Evolutionary conservation across 2,113 vertebrate genomes (phyloP), one percentile per base, ranked within the genome.

Genomic region (Gulo gulo): DNA sequence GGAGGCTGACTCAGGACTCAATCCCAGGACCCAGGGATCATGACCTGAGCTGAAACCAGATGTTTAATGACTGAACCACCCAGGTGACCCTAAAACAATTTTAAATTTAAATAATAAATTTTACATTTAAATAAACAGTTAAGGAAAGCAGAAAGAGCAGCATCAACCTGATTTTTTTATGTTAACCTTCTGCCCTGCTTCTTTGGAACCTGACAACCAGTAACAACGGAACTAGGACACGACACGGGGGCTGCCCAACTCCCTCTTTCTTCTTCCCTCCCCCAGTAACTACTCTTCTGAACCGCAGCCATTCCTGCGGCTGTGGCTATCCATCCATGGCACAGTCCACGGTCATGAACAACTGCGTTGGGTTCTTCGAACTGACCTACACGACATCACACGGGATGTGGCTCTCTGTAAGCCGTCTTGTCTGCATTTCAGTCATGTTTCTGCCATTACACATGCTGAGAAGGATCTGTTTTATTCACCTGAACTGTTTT

Each of bases 181-280:
- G 6, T 8, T 73, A 45, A 36, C 57, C 29, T 8, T 85, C 4
- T 31, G 42, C 29, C 18, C 0, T 20, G 4, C 50, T 50, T 42
- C n/a, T 79, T 93, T 1, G n/a, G n/a, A 79, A 69, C 15, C 50
- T 29, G 39, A 47, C 21, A 61, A 24, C 55, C 18, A 31, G 71
- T 3, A 50, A 59, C 55, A 74, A 50, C 23, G 42, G 26, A 45
- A 26, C 23, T 7, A 61, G 11, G 1, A 16, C 61, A 39, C 7
- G 50, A 45, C 45, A 7, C 6, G 6, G 3, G 0, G 2, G 59
- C 16, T 36, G 6, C 21, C 20, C 42, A 6, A 6, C n/a, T 18
- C 15, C 23, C 15, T 16, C 45, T 10, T 10, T 50, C 63, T 39
- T 20, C 31, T 24, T 52, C 50, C 36, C 45, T 23, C 50, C 24